Base-by-base conservation (phyloP, 1,140 invertebrate species). In the Berghia stephanieae region DNA sequence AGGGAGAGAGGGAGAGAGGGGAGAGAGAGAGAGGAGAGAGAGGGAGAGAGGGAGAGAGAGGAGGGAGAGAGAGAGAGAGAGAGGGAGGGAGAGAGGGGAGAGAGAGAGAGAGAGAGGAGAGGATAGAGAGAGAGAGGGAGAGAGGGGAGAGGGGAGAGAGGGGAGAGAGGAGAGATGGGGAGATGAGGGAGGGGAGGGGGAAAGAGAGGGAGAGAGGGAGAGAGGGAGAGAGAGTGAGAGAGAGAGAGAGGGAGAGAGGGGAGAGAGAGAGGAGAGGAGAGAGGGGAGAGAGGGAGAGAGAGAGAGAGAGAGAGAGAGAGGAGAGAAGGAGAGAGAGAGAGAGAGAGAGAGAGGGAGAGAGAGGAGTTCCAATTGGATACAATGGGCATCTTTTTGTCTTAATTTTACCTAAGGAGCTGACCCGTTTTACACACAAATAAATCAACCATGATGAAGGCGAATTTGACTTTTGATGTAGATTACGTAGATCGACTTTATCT, bases 161-260 rank as follows among this genome's bases (percentile, higher is more conserved):
- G n/a, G 74, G 42, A 60, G 21, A 34, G 27, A 42, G 31, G 67
- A 34, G 67, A 49, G 67, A 49, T 38, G 49, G 42, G 31, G 42
- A 46, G 36, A 21, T 38, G 34, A 43, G 46, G 67, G 49, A 67
- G 46, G 5, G 31, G 75, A 18, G 75, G 40, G 68, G 55, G 75
- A 72, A 46, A 57, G 69, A 60, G 69, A 49, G 76, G 46, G 69
- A 73, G 52, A 67, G 69, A 60, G 27, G 34, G 57, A 24, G 55
- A 44, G 40, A 66, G 43, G 0, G 38, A 70, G 40, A 70, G 68
- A 24, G 21, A 42, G 1, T 10, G 13, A 21, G 16, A 16, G 31
- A 16, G 21, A 0, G 21, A 34, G 40, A 70, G 21, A 43, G 38
- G 31, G 68, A 70, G 0, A 70, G 10, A 43, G 6, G 46, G n/a